Conservation (phyloP, 2,797 vertebrate species). For the Zalophus californianus region DNA sequence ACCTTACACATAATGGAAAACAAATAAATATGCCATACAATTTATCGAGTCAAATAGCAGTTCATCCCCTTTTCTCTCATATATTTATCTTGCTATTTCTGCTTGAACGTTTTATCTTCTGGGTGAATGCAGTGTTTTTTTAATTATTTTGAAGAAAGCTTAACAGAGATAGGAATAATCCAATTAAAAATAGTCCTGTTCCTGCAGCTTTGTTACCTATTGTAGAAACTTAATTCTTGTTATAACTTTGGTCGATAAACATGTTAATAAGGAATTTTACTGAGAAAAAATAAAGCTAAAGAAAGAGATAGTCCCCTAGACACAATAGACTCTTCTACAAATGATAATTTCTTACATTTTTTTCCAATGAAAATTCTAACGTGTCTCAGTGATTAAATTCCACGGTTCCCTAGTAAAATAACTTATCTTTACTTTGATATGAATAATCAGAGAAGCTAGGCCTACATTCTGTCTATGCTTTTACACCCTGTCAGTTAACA, state of each 20-base stretch:
- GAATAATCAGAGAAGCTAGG: slow-evolving; percentile 1
- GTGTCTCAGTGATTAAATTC: not conserved
- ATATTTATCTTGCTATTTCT: slow-evolving; percentile 58
- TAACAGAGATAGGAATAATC: slow-evolving; percentile 68
- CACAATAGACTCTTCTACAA: not conserved
- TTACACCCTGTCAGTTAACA: not conserved
- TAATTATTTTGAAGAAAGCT: slow-evolving; percentile 70
- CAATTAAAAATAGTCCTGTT: slow-evolving; percentile 67
- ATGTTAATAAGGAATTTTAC: slow-evolving; percentile 47
- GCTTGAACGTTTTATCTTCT: slow-evolving; percentile 36
- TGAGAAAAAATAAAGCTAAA: slow-evolving; percentile 62
- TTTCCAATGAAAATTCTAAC: slow-evolving; percentile 33
- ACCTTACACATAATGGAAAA: slow-evolving; percentile 47
- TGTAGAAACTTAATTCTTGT: slow-evolving; percentile 66
- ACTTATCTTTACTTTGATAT: slow-evolving; percentile 9
- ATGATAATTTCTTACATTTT: slow-evolving; percentile 23
- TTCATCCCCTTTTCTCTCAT: not conserved
- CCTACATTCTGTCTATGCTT: not conserved
- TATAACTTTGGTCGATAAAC: slow-evolving; percentile 54
- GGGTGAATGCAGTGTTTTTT: slow-evolving; percentile 50
- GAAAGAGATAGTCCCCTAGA: slow-evolving; percentile 12
- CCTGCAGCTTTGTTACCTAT: slow-evolving; percentile 14
- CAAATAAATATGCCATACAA: slow-evolving; percentile 53
- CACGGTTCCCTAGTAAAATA: not conserved
- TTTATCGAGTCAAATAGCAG: slow-evolving; percentile 17